These are phyloP conservation scores for Acleris holmiana DNA, from an alignment of 2,888 invertebrate species.

Conservation along the genomic window DNA sequence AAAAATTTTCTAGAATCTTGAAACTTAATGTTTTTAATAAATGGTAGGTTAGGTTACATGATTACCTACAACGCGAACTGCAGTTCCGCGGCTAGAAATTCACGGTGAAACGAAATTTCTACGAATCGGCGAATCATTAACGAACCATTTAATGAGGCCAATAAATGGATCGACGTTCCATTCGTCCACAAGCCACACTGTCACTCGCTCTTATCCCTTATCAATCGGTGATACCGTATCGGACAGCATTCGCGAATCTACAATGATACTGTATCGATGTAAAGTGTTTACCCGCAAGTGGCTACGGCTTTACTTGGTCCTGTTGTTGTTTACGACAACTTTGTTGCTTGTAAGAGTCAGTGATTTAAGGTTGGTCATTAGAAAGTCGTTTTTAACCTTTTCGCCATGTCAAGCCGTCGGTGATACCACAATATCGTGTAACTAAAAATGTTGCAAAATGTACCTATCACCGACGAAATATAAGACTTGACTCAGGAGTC, in stretches of 20 bases:
- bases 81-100: too few species aligned
- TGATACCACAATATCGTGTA: too few species aligned
- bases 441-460: too few species aligned
- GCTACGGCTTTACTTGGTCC: conserved; percentile 51
- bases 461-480: too few species aligned
- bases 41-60: too few species aligned
- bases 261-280: conserved; percentile 54
- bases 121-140: too few species aligned
- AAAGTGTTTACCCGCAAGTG: conserved; percentile 55
- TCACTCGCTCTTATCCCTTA: background rate
- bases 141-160: background rate
- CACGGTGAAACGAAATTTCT: too few species aligned
- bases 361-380: conserved; percentile 52
- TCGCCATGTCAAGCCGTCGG: background rate
- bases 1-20: too few species aligned
- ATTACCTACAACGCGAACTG: too few species aligned
- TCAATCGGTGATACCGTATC: conserved; percentile 33
- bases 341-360: conserved; percentile 44
- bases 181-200: conserved; percentile 14
- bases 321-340: conserved; percentile 50
- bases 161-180: conserved; percentile 1
- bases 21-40: too few species aligned
- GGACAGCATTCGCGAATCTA: conserved; percentile 56
- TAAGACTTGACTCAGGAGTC: too few species aligned
- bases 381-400: background rate